Base-by-base conservation (phyloP, 1,140 invertebrate genomes). In the Trichomalopsis sarcophagae region DNA sequence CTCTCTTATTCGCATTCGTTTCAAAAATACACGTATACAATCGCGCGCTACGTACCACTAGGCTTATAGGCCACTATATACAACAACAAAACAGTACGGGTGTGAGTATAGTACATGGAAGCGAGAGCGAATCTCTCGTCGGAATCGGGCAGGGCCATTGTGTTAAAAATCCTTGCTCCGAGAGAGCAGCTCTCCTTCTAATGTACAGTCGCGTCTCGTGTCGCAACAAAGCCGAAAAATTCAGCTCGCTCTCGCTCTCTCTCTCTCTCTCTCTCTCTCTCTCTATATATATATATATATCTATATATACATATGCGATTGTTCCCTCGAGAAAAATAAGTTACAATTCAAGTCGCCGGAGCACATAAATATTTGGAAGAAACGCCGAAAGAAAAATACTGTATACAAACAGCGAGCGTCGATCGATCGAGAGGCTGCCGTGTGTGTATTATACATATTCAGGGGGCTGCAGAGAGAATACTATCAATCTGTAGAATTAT, bases 311-410 rank as follows among this genome's bases (percentile, higher is more conserved):
- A 13, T 30, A 71, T 30, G 33, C 14, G 73, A 75, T 75, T 75
- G 73, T 75, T 75, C 73, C 73, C 33, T 75, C 73, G 36, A 21
- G 73, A 75, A 13, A 75, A 44, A 44, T 75, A 21, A 75, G 73
- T 75, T 17, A 75, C 17, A 21, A 75, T 75, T 40, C 36, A n/a
- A 44, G 33, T 44, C 27, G 73, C 17, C 36, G 36, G 36, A 33
- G 27, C n/a, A 71, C 69, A 71, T 71, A 27, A 71, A 71, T 71
- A 33, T 71, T 30, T 27, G 13, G 68, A 33, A 62, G 55, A 62
- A 62, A 62, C n/a, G 66, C 55, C 1, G 55, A 44, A 44, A 44
- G 40, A 44, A 44, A 44, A 44, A 44, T 44, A 44, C 40, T 44
- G 40, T 10, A 44, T 44, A 44, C 9, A 44, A 9, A 44, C 10